Base-by-base conservation (phyloP, 92 coral and sea anemone genomes). In the Metridium senile region DNA sequence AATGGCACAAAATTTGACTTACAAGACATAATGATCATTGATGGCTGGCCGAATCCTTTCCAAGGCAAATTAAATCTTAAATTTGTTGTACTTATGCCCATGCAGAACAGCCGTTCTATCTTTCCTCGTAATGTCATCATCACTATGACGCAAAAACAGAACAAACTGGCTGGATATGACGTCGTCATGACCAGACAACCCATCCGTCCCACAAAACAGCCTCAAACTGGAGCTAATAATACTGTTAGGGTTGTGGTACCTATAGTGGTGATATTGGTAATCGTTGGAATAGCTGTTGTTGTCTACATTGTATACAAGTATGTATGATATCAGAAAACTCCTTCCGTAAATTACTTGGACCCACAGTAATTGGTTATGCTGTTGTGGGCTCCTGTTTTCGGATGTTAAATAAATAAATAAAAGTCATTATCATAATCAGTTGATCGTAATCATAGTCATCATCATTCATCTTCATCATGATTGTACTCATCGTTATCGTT, bases 261-360 rank as follows among this genome's bases (percentile, higher is more conserved):
- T 9, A 79, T 79, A 31, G 77, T 79, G 10, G 84, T 79, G 9
- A 13, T 79, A 9, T 32, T 79, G 11, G 68, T 70, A 8, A 53
- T 79, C 17, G 25, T 57, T 58, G 76, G 67, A 30, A 58, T 79
- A 9, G 84, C 64, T 27, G 62, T 79, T 0, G 84, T 79, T 26
- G 76, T 79, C 46, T 79, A 68, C 47, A 32, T 79, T 28, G 69
- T 79, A 26, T 56, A 56, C 69, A 69, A 71, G 84, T 79, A 58
- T 3, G 84, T 79, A 11, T 35, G 23, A n/a, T 20, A n/a, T 16
- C 54, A 1, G 69, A 63, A 63, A 27, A 63, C 21, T n/a, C n/a
- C n/a, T n/a, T n/a, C n/a, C n/a, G n/a, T n/a, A n/a, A n/a, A n/a
- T n/a, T n/a, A n/a, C n/a, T n/a, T n/a, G n/a, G n/a, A n/a, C n/a